These are phyloP conservation scores for Dromius quadrimaculatus DNA, from an alignment of 2,888 invertebrate genomes.

Conservation along the genomic window DNA sequence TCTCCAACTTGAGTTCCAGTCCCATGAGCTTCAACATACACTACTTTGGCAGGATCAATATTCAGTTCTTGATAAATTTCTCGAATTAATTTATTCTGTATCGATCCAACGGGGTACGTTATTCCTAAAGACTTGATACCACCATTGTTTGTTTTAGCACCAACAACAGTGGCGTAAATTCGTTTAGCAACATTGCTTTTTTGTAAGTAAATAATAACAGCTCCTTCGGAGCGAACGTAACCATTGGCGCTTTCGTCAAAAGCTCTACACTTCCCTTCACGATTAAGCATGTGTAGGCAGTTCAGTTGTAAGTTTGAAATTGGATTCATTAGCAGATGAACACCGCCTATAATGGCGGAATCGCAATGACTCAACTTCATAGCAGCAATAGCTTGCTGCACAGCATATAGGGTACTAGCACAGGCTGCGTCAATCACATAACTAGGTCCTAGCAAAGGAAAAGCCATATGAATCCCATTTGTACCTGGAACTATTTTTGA, in stretches of 20 bases:
- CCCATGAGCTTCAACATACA: constrained; percentile 97
- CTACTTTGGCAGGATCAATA: constrained; percentile 84
- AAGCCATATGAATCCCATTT: no score
- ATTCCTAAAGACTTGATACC: constrained; percentile 93
- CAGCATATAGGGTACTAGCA: constrained; percentile 92
- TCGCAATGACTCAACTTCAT: constrained; percentile 94
- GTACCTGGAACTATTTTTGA: no score
- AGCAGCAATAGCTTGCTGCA: constrained; percentile 86
- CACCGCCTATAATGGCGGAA: constrained; percentile 95
- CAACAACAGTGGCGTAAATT: constrained; percentile 88
- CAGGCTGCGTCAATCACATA: constrained; percentile 97
- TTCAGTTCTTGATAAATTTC: constrained; percentile 89
- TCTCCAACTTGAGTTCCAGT: constrained; percentile 99
- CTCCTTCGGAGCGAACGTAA: constrained; percentile 92
- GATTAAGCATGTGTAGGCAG: constrained; percentile 92
- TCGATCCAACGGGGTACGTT: constrained; percentile 83
- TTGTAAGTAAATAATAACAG: constrained; percentile 85
- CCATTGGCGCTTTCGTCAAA: constrained; percentile 94
- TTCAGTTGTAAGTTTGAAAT: constrained; percentile 93
- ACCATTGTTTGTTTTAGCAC: constrained; percentile 92
- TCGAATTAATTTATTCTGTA: constrained; percentile 84
- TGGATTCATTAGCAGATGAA: constrained; percentile 90
- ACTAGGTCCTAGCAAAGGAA: constrained; percentile 91
- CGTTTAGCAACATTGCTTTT: constrained; percentile 80
- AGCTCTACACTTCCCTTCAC: constrained; percentile 89